A percentile compares a stretch with the other conserved stretches of the same genome.
These are phyloP conservation scores for Geophilus truncorum DNA, from an alignment of 2,888 invertebrate genomes.

Conservation along the genomic window DNA sequence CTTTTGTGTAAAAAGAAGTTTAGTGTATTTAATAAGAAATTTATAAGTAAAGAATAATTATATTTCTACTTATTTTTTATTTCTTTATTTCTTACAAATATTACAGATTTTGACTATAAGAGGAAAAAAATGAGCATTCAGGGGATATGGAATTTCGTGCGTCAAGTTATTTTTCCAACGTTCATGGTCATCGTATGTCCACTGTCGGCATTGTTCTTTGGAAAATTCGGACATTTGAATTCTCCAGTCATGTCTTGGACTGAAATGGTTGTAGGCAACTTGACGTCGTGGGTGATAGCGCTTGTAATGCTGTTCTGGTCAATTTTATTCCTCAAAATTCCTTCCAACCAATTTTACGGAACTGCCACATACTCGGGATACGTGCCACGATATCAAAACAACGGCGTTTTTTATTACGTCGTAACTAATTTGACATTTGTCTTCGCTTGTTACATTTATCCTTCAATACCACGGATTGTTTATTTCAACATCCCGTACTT, in stretches of 20 bases:
- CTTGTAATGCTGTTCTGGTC: slow-evolving; percentile 47
- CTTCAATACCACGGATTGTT: slow-evolving; percentile 47
- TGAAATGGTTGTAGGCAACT: slow-evolving; percentile 4
- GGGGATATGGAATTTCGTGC: background rate
- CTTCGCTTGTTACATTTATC: slow-evolving; percentile 44
- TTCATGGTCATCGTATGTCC: background rate
- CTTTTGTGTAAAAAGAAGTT: background rate
- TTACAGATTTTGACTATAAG: too few species aligned
- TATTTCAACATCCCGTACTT: slow-evolving; percentile 53
- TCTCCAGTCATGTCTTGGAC: background rate
- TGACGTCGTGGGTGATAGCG: slow-evolving; percentile 40
- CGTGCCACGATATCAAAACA: slow-evolving; percentile 48
- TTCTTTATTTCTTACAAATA: background rate
- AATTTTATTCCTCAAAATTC: slow-evolving; percentile 49
- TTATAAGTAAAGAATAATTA: background rate
- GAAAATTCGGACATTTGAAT: background rate
- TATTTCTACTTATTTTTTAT: background rate
- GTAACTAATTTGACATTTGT: slow-evolving; percentile 46
- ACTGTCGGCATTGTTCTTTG: background rate
- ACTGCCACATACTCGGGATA: slow-evolving; percentile 53
- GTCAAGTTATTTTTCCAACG: background rate
- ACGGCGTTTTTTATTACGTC: slow-evolving; percentile 51
- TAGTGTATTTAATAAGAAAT: background rate
- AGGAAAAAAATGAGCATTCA: background rate
- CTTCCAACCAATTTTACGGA: slow-evolving; percentile 48